Base-by-base conservation (phyloP, 2,888 invertebrate genomes). In the Zygogramma bicolorata region DNA sequence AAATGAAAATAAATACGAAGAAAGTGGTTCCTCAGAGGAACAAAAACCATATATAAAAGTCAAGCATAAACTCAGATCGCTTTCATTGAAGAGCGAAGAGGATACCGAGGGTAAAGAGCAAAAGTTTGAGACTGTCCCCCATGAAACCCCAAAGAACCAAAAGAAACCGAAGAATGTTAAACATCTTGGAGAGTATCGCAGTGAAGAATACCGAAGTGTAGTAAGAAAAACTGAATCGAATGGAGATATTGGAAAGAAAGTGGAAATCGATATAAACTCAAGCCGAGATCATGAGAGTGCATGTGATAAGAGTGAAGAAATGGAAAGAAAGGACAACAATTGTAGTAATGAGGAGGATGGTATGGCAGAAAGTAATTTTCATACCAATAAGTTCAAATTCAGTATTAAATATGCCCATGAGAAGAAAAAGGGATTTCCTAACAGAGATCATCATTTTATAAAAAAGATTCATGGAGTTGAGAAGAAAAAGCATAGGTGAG, bases 391-490 rank as follows among this genome's bases (percentile, higher is more conserved):
- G 25, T 72, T 71, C 29, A 74, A 77, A 61, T 68, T 58, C 71
- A 81, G 82, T 65, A 82, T 81, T 67, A 84, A 84, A 65, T 84
- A 84, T 70, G 80, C 81, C 13, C 84, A 84, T 57, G 84, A 84
- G 71, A 84, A 84, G 58, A 71, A 78, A n/a, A 81, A 79, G 42
- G 74, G 76, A 25, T 46, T 69, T 13, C 63, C 70, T 25, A 76
- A 78, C 59, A 76, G 75, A 65, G 78, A 77, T 27, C 77, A 76
- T 31, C 78, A 68, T 60, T 77, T 73, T 46, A 73, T 83, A 38
- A 75, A 81, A 68, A 81, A 81, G 70, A 73, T 84, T 49, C 84
- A 84, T 61, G 79, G 79, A 59, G 70, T 77, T 29, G 75, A 73
- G 25, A 73, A 75, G 62, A 68, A 74, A 46, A 74, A 75, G 40